Evolutionary conservation across 2,797 vertebrate genomes (phyloP).

Genomic region (Enteromius paludinosus): DNA sequence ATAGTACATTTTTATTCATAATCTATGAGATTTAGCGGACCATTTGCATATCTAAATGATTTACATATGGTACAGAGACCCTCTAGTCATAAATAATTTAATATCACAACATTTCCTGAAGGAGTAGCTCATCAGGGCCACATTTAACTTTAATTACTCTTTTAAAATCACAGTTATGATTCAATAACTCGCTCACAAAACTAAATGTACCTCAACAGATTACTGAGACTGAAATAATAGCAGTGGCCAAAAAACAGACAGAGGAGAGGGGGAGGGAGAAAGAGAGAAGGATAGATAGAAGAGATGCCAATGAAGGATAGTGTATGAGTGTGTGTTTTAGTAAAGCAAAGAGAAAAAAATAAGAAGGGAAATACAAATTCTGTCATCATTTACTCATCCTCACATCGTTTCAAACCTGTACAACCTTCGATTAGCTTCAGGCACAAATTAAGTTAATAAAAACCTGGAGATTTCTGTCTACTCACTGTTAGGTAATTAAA

Average conservation of each 20-base stretch:
- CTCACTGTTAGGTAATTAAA: not conserved
- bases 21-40: conserved; percentile 80
- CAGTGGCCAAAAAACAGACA: conserved; percentile 44
- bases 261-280: conserved; percentile 27
- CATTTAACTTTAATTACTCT: conserved; percentile 91
- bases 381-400: too few relatives aligned
- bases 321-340: not conserved
- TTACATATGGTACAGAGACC: conserved; percentile 82
- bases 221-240: conserved; percentile 59
- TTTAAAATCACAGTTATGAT: conserved; percentile 86
- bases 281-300: conserved; percentile 32
- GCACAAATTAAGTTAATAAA: not conserved
- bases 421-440: too few relatives aligned
- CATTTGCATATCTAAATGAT: conserved; percentile 82
- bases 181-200: conserved; percentile 87
- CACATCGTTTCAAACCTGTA: too few relatives aligned
- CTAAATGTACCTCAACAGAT: conserved; percentile 87
- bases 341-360: too few relatives aligned
- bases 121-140: conserved; percentile 79
- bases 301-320: conserved; percentile 14
- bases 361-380: too few relatives aligned
- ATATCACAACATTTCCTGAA: conserved; percentile 81
- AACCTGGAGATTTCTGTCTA: not conserved
- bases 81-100: conserved; percentile 85
- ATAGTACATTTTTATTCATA: conserved; percentile 75